These are phyloP conservation scores for Champsocephalus gunnari DNA, from an alignment of 2,797 vertebrate species.

Conservation along the genomic window DNA sequence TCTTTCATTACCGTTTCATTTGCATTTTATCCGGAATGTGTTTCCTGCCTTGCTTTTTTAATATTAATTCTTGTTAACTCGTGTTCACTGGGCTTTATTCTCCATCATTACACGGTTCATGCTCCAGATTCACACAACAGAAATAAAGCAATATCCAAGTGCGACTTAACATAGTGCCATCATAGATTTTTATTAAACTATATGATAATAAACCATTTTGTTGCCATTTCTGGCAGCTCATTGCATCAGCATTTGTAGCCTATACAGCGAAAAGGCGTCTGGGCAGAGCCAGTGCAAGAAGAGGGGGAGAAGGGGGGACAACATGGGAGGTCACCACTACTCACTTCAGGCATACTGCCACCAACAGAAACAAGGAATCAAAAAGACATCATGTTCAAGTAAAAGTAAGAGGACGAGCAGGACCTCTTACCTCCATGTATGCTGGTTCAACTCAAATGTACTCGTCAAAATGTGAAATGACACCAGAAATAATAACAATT, in stretches of 20 bases:
- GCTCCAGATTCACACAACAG: neutral
- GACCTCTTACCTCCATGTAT: conserved; percentile 37
- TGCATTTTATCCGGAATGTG: neutral
- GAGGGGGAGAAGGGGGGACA: conserved; percentile 51
- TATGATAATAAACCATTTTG: conserved; percentile 70
- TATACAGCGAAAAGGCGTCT: conserved; percentile 78
- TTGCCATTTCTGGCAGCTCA: conserved; percentile 68
- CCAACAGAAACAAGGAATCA: conserved; percentile 50
- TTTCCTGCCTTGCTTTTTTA: conserved; percentile 8
- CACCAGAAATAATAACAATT: conserved; percentile 48
- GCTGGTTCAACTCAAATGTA: conserved; percentile 49
- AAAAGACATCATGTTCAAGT: conserved; percentile 78
- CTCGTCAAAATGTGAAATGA: conserved; percentile 54
- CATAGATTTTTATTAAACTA: conserved; percentile 76
- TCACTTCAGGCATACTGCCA: conserved; percentile 67
- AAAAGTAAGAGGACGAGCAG: conserved; percentile 71
- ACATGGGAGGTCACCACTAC: conserved; percentile 61
- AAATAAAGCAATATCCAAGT: conserved; percentile 23
- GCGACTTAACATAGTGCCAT: conserved; percentile 48
- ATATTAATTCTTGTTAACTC: neutral
- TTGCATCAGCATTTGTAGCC: conserved; percentile 73
- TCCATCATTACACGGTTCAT: neutral
- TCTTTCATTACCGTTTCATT: conserved; percentile 1
- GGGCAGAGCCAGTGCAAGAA: conserved; percentile 83
- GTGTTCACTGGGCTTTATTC: neutral